Base-by-base conservation (phyloP, 2,113 vertebrate species). In the Panthera uncia region DNA sequence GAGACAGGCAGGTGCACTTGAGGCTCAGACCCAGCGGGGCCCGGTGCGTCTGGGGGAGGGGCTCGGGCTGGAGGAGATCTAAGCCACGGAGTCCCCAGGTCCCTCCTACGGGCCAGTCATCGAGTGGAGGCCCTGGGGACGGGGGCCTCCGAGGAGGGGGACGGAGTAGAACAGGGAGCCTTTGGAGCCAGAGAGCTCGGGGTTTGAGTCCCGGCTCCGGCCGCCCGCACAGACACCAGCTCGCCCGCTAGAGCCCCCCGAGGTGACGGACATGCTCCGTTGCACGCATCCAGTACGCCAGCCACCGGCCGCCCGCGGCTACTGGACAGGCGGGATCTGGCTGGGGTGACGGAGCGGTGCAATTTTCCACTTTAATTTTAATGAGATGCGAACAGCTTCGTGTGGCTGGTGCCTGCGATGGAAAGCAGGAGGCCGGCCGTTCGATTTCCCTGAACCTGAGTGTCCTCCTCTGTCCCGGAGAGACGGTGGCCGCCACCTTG, bases 121-220 rank as follows among this genome's bases (percentile, higher is more conserved):
- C 73, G 7, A 21, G 48, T 1, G n/a, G 80, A 76, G 73, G 41
- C 7, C 9, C 18, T 11, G 41, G 68, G 19, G 25, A 4, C 21
- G 19, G n/a, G 45, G 45, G 9, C 11, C 41, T 25, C 31, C 4
- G 0, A 7, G 9, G 41, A 21, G 48, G 15, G 21, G 52, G 15
- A 14, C 1, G 0, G 33, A 1, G 18, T 0, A 0, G 18, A 4
- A 7, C 7, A 1, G 0, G 1, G 7, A 38, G 15, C 45, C 52
- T 41, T 18, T 18, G 9, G 23, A 50, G 18, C 76, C 33, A 1
- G 33, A 36, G 1, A 38, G n/a, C 66, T 41, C n/a, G 29, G 81
- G 69, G n/a, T 21, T 18, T 25, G 36, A 61, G 23, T 23, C 41
- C 52, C 31, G 63, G 12, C 50, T 73, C 91, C 4, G 15, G 25